Base-by-base conservation (phyloP, 2,113 vertebrate species). In the Onychostoma macrolepis region DNA sequence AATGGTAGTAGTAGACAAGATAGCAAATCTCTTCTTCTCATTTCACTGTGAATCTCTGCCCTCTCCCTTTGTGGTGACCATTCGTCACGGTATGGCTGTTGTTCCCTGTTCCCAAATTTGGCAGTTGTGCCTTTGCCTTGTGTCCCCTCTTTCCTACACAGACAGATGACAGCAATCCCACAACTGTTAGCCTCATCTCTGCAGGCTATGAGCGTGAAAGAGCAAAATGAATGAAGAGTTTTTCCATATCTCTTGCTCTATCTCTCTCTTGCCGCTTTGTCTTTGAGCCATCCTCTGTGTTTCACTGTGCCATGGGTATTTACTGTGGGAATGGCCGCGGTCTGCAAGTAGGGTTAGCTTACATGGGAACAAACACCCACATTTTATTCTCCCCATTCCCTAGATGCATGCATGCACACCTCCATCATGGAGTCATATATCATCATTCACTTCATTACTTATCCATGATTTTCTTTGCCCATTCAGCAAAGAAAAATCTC, bases 161-260 rank as follows among this genome's bases (percentile, higher is more conserved):
- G 74, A 91, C 81, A 79, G 71, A 89, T 87, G 74, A 76, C 79
- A 86, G 80, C 76, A 65, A 78, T 85, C 72, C 53, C 61, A 78
- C 77, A 80, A 53, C 48, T 72, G 69, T 58, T 86, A 86, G 75
- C 78, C 80, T 21, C 72, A 21, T 71, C 79, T 71, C 77, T 87
- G 58, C 21, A 85, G 87, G 80, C 81, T 43, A 86, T 77, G 76
- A 75, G n/a, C n/a, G 72, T 77, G 26, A 69, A 56, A 26, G 56
- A 87, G 80, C 80, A 72, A 87, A 89, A 69, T 76, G 78, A 89
- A 69, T 76, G 78, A 86, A 65, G 41, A 86, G 82, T 80, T 50
- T 83, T 87, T 85, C 72, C 67, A 36, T 76, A 38, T 76, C 41
- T 45, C 72, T 76, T 24, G 6, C 72, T 26, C 72, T 38, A 21